Conservation (phyloP, 2,888 invertebrate genomes). For the Leucophenga montana region DNA sequence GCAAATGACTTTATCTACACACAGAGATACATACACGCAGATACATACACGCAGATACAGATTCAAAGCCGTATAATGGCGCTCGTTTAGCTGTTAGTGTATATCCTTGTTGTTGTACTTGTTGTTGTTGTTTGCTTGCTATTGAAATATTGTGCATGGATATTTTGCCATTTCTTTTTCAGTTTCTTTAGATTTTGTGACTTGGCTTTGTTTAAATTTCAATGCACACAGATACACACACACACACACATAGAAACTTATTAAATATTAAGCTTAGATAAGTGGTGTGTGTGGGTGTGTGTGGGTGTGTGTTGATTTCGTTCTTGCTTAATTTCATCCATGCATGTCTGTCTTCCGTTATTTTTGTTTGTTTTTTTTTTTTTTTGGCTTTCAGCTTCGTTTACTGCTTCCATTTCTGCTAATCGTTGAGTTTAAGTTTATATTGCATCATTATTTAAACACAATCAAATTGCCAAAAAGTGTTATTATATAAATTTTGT, state of each 20-base stretch:
- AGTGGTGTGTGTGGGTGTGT: conserved; percentile 33
- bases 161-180: not conserved
- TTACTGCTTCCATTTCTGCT: conserved; percentile 46
- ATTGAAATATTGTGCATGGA: conserved; percentile 24
- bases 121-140: conserved; percentile 24
- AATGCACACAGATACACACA: conserved; percentile 44
- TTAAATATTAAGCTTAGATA: conserved; percentile 45
- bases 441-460: conserved; percentile 59
- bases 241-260: conserved; percentile 44
- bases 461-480: conserved; percentile 29
- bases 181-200: conserved; percentile 46
- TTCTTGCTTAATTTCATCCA: not conserved
- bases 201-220: conserved; percentile 59
- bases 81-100: conserved; percentile 36
- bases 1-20: conserved; percentile 65
- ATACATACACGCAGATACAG: conserved; percentile 38
- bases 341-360: conserved; percentile 40
- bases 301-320: conserved; percentile 14
- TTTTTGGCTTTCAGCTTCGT: conserved; percentile 52
- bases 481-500: not conserved
- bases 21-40: conserved; percentile 38
- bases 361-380: too few relatives aligned
- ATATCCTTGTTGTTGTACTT: conserved; percentile 24
- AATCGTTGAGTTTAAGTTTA: conserved; percentile 64
- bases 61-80: conserved; percentile 19